A percentile compares a stretch with the other conserved stretches of the same genome.
Evolutionary conservation across 2,113 vertebrate species (phyloP).

Genomic region (Pholis gunnellus): DNA sequence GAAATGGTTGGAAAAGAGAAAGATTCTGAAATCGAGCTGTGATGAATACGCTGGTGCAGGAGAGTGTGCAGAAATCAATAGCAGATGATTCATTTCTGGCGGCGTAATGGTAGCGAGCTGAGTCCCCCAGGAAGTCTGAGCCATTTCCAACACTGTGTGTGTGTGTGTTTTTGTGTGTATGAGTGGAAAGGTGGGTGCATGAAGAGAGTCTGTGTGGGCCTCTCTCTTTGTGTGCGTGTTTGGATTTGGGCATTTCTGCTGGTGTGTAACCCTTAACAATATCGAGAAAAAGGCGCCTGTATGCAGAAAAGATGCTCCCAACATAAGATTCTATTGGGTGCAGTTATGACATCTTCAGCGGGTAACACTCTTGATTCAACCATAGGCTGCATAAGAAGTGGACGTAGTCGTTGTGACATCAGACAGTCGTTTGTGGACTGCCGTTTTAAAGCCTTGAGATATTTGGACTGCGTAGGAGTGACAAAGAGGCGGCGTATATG

Average conservation of each 20-base stretch:
- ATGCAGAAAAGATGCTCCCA: background rate
- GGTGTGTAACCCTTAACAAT: background rate
- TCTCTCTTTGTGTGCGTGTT: background rate
- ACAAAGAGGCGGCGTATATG: too few relatives aligned
- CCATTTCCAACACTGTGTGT: slow-evolving; percentile 37
- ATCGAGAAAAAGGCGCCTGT: background rate
- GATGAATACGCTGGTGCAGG: slow-evolving; percentile 65
- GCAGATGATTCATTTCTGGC: slow-evolving; percentile 75
- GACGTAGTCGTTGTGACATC: background rate
- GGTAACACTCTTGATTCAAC: background rate
- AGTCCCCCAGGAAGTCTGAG: slow-evolving; percentile 58
- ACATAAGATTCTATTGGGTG: background rate
- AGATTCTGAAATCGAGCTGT: slow-evolving; percentile 68
- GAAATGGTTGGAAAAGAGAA: slow-evolving; percentile 67
- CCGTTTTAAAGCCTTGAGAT: background rate
- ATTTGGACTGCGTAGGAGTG: background rate
- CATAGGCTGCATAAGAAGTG: background rate
- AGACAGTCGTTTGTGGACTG: background rate
- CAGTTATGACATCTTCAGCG: background rate
- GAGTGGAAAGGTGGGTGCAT: background rate
- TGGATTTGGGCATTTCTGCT: background rate
- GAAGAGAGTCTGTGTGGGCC: background rate
- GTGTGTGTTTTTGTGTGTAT: slow-evolving; percentile 11
- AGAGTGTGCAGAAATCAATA: slow-evolving; percentile 74
- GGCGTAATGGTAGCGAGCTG: slow-evolving; percentile 67